phyloP scores from a whole-genome alignment of 2,888 invertebrate genomes.

The Phania funesta region DNA sequence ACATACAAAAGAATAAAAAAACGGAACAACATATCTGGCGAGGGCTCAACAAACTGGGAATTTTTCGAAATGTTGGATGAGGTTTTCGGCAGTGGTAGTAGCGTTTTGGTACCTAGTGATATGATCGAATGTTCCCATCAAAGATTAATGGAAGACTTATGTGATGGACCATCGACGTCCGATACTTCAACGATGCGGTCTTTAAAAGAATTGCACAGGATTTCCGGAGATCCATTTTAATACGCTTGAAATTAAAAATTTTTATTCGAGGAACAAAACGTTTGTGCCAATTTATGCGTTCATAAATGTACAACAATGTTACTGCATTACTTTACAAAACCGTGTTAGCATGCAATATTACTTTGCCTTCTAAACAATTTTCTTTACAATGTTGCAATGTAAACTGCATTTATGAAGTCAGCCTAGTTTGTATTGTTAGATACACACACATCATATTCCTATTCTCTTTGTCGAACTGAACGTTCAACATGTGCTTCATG shows the following conservation, averaged over 20 bases:
- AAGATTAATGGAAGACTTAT: conserved; percentile 6
- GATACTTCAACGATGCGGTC: background rate
- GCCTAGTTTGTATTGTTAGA: no score
- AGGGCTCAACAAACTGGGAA: conserved; percentile 20
- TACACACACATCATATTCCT: no score
- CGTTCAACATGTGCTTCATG: no score
- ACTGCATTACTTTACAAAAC: conserved; percentile 30
- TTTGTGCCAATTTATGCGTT: no score
- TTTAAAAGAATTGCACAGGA: conserved; percentile 33
- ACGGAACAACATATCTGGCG: conserved; percentile 1
- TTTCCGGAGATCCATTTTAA: conserved; percentile 28
- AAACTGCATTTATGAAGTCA: background rate
- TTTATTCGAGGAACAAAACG: no score
- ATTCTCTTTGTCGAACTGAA: no score
- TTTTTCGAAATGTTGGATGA: conserved; percentile 22
- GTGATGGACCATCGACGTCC: conserved; percentile 3
- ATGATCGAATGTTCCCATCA: background rate
- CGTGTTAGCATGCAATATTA: conserved; percentile 13
- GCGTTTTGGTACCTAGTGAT: conserved; percentile 19
- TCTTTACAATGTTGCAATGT: background rate
- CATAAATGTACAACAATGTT: no score
- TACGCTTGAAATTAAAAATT: background rate
- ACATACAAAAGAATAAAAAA: conserved; percentile 22
- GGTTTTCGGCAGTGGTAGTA: conserved; percentile 43
- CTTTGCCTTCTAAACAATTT: conserved; percentile 10